Conservation (phyloP, 2,888 invertebrate species). For the Cabera pusaria region DNA sequence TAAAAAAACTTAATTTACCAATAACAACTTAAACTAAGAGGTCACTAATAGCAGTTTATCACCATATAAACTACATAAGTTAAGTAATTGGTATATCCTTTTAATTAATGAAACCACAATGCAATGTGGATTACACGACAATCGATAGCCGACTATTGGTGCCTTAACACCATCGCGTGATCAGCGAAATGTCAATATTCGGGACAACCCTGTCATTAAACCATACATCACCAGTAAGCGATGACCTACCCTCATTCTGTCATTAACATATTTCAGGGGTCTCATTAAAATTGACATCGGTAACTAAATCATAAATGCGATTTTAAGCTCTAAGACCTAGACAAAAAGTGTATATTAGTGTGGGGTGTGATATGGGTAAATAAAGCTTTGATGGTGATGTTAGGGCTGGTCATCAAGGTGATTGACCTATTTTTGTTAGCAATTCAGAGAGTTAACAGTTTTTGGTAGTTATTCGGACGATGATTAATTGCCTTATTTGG, state of each 20-base stretch:
- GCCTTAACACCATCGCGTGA: slow-evolving; percentile 43
- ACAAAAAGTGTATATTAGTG: slow-evolving; percentile 32
- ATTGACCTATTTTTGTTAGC: slow-evolving; percentile 41
- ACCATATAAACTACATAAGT: no score
- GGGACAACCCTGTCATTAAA: slow-evolving; percentile 41
- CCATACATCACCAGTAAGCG: slow-evolving; percentile 29
- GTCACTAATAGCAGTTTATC: no score
- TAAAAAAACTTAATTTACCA: no score
- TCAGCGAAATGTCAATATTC: slow-evolving; percentile 41
- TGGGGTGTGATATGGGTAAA: slow-evolving; percentile 7
- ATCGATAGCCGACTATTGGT: slow-evolving; percentile 22
- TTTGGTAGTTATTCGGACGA: no score
- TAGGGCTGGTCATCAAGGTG: slow-evolving; percentile 48
- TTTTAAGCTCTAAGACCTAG: slow-evolving; percentile 33
- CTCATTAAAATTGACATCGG: slow-evolving; percentile 32
- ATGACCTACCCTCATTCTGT: slow-evolving; percentile 32
- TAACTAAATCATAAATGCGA: slow-evolving; percentile 22
- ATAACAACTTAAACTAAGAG: no score
- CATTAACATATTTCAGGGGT: slow-evolving; percentile 23
- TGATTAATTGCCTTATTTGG: no score
- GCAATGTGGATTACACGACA: no score
- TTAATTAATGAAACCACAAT: slow-evolving; percentile 9
- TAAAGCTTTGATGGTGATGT: slow-evolving; percentile 18
- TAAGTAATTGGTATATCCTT: background rate
- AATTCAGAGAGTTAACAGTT: background rate